Base-by-base conservation (phyloP, 2,797 vertebrate genomes). In the Acestrorhynchus altus region DNA sequence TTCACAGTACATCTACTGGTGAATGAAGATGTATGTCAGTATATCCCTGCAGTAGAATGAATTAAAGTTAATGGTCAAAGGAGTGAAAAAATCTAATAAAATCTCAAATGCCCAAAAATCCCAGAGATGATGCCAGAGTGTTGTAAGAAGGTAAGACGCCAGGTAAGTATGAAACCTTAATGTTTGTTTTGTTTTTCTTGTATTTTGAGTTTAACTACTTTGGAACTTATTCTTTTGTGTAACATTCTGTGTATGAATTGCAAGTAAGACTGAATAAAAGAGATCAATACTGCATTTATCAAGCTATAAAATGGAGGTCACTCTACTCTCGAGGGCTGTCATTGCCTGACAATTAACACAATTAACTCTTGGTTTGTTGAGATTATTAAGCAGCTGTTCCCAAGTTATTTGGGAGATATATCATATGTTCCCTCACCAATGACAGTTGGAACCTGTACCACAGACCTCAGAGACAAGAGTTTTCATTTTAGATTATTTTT, bases 251-350 rank as follows among this genome's bases (percentile, higher is more conserved):
- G 28, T 61, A 15, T 42, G 66, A 16, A 61, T 77, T 31, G 46
- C 44, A 74, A 52, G 65, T 74, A 52, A 83, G 83, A 76, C 73
- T 85, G 79, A 79, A 59, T 76, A 87, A 83, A 84, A 82, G 85
- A 73, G 68, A 85, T 86, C 84, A 89, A 84, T 84, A 84, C 68
- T 78, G 69, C 73, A 72, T 87, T 77, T 49, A 54, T 75, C 8
- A 57, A 85, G 82, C 83, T 83, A 82, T 69, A 78, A 79, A 84
- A 72, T 88, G 59, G 71, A 78, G 87, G 83, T 87, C 86, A 86
- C 20, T 68, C 74, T 70, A 52, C n/a, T 79, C 52, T 79, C 46
- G 52, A 79, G 47, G 39, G 26, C 49, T 35, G 31, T 35, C 31
- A 35, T 2, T 35, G 31, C 31, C 31, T 35, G 31, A 35, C 31